These are phyloP conservation scores for Vombatus ursinus DNA, from an alignment of 2,113 vertebrate genomes.

Conservation along the genomic window DNA sequence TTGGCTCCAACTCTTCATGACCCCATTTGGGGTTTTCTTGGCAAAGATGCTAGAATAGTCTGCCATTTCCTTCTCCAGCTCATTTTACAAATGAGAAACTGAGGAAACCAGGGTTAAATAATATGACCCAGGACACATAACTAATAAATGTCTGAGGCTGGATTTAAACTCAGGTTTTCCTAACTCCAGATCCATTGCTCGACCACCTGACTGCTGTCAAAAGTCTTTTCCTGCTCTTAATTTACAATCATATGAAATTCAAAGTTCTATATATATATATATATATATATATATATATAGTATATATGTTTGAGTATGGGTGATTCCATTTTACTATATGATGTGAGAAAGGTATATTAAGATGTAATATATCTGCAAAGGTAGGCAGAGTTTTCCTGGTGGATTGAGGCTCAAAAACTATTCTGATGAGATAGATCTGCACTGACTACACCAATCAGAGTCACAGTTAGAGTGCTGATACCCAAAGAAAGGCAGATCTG, in stretches of 20 bases:
- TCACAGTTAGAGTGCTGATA: background rate
- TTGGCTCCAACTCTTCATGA: background rate
- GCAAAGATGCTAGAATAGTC: background rate
- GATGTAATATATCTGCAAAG: background rate
- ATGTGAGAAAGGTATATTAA: background rate
- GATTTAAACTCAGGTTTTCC: background rate
- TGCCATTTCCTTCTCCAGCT: background rate
- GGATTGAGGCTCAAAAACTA: background rate
- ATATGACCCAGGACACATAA: background rate
- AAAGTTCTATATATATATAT: background rate
- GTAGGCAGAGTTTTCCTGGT: background rate
- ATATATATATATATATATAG: background rate
- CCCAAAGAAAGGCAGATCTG: background rate
- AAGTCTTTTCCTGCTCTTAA: background rate
- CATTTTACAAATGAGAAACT: background rate
- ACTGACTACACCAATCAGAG: background rate
- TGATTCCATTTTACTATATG: background rate
- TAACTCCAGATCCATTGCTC: background rate
- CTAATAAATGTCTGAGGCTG: background rate
- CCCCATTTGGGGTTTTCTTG: background rate
- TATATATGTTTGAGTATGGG: background rate
- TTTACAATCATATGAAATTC: background rate
- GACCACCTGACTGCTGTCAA: background rate
- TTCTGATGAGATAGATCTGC: background rate
- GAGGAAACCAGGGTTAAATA: background rate